Conservation (phyloP, 35 echinoderm and acorn worm genomes). For the Hemicentrotus pulcherrimus region DNA sequence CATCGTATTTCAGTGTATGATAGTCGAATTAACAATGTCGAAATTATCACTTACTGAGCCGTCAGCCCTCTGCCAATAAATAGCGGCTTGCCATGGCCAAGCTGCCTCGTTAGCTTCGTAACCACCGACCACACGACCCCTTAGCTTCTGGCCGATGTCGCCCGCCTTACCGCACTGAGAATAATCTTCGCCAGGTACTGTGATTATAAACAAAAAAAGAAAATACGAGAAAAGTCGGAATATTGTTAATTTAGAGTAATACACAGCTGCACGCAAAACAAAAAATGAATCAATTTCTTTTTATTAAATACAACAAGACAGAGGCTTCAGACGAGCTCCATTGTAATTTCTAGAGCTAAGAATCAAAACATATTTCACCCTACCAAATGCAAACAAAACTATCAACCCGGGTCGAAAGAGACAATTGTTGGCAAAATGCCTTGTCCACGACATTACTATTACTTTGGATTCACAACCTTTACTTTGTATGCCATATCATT, state of each 20-base stretch:
- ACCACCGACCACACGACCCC: constrained; percentile 90
- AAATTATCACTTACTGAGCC: constrained; percentile 57
- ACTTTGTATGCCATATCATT: too few species aligned
- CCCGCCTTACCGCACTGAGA: constrained; percentile 79
- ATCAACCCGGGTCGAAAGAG: too few species aligned
- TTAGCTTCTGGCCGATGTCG: constrained; percentile 60
- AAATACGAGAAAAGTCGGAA: background rate
- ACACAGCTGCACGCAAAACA: background rate
- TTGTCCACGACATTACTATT: too few species aligned
- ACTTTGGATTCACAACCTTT: too few species aligned
- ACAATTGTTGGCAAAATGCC: too few species aligned
- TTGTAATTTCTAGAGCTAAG: too few species aligned
- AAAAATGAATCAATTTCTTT: too few species aligned
- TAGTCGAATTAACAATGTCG: background rate
- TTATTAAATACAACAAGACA: too few species aligned
- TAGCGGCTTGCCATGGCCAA: constrained; percentile 94
- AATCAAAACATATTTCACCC: too few species aligned
- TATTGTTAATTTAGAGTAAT: background rate
- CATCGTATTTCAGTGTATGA: too few species aligned
- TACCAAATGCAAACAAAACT: too few species aligned
- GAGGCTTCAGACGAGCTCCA: too few species aligned
- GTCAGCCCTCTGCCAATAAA: constrained; percentile 76
- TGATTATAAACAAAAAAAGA: background rate
- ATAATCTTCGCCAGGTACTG: constrained; percentile 68
- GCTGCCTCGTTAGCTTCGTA: constrained; percentile 67